Evolutionary conservation across 1,140 invertebrate genomes (phyloP).

Genomic region (Leptinotarsa texana): DNA sequence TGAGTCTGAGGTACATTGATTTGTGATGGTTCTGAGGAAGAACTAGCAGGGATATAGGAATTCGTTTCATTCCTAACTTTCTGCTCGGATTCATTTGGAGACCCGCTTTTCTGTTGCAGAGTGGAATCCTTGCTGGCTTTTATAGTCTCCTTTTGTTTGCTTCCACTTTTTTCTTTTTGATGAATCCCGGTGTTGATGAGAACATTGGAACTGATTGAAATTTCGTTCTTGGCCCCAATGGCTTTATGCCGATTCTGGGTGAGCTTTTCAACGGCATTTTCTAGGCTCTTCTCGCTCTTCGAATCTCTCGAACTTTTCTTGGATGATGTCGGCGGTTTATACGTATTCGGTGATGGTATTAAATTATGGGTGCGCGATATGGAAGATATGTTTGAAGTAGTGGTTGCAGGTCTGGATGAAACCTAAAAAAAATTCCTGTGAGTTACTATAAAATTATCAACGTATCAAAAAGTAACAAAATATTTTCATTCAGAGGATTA

Average conservation of each 20-base stretch:
- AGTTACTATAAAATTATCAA: no score
- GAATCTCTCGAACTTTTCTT: slow-evolving; percentile 39
- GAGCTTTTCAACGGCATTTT: slow-evolving; percentile 51
- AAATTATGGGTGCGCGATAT: slow-evolving; percentile 9
- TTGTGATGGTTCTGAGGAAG: background rate
- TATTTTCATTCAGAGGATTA: no score
- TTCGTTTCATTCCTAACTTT: background rate
- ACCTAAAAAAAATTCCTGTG: background rate
- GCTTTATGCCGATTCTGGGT: slow-evolving; percentile 44
- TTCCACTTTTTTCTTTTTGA: slow-evolving; percentile 8
- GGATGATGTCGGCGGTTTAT: slow-evolving; percentile 24
- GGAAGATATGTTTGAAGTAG: slow-evolving; percentile 17
- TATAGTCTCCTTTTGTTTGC: background rate
- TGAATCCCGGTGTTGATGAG: slow-evolving; percentile 14
- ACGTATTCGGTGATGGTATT: slow-evolving; percentile 6
- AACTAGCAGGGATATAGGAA: background rate
- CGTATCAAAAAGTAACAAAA: no score
- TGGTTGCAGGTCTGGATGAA: slow-evolving; percentile 9
- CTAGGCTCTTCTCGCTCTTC: slow-evolving; percentile 52
- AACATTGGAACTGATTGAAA: background rate
- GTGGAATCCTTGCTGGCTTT: slow-evolving; percentile 11
- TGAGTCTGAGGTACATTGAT: background rate
- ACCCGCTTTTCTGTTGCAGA: background rate
- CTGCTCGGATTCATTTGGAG: background rate
- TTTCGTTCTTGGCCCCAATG: background rate